These are phyloP conservation scores for Andrena hattorfiana DNA, from an alignment of 2,888 invertebrate genomes.

Conservation along the genomic window DNA sequence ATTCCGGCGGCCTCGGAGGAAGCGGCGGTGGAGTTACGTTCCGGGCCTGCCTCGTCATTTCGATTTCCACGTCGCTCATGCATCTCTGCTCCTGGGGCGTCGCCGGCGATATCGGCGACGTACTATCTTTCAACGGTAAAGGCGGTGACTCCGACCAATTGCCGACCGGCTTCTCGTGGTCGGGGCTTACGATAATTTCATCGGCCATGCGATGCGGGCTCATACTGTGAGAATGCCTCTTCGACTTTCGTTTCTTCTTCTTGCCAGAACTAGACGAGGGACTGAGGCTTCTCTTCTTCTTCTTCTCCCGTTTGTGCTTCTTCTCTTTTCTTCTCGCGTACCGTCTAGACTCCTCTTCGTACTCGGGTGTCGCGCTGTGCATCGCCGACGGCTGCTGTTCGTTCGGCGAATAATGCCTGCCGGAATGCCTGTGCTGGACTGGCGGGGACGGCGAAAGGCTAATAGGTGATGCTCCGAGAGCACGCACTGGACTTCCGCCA, in stretches of 20 bases:
- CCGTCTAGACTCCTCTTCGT: conserved; percentile 77
- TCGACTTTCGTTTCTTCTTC: conserved; percentile 89
- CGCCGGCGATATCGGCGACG: conserved; percentile 88
- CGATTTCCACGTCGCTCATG: conserved; percentile 82
- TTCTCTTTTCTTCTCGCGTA: conserved; percentile 83
- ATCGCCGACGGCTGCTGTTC: conserved; percentile 75
- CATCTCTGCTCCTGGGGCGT: conserved; percentile 86
- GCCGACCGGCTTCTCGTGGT: conserved; percentile 82
- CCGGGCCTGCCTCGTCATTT: conserved; percentile 74
- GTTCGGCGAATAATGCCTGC: conserved; percentile 75
- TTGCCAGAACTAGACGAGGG: conserved; percentile 88
- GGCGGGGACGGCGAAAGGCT: conserved; percentile 86
- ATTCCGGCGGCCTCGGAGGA: conserved; percentile 84
- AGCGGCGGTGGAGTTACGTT: conserved; percentile 76
- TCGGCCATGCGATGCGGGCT: conserved; percentile 85
- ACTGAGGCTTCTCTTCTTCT: conserved; percentile 88
- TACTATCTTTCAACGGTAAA: conserved; percentile 85
- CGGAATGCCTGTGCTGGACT: conserved; percentile 73
- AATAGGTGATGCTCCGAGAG: conserved; percentile 84
- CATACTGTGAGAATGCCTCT: conserved; percentile 89
- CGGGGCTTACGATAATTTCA: conserved; percentile 80
- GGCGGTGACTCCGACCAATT: conserved; percentile 86
- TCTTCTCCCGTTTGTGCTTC: conserved; percentile 89
- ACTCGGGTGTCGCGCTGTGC: conserved; percentile 75
- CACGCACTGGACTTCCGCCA: conserved; percentile 78